Percentiles rank a stretch among this genome's conserved stretches.
phyloP scores from a whole-genome alignment of 2,113 vertebrate genomes.

The Oreochromis spilurus region DNA sequence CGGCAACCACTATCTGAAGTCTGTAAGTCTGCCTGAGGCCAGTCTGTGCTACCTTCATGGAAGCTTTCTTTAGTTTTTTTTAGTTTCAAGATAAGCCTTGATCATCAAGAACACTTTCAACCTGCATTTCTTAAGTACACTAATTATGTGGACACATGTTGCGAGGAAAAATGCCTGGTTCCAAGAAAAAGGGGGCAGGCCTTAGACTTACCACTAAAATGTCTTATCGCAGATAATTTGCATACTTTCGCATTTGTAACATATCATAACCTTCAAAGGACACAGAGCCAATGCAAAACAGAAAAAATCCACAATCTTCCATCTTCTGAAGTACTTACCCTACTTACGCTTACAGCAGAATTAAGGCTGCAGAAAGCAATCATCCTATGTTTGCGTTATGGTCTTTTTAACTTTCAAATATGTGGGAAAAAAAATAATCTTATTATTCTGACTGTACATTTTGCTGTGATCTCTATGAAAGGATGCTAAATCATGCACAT shows the following conservation, averaged over 20 bases:
- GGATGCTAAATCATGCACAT: neutral
- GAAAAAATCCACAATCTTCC: neutral
- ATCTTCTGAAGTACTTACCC: neutral
- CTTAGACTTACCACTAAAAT: neutral
- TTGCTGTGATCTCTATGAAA: neutral
- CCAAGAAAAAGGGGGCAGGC: neutral
- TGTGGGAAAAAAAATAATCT: neutral
- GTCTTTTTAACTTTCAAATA: neutral
- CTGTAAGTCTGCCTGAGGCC: neutral
- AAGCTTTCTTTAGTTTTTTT: conserved; percentile 9
- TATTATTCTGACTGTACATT: neutral
- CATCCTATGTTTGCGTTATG: neutral
- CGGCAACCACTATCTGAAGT: conserved; percentile 20
- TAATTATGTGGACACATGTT: conserved; percentile 36
- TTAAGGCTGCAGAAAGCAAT: neutral
- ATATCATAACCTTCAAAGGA: conserved; percentile 32
- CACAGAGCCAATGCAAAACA: neutral
- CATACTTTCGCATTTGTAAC: conserved; percentile 20
- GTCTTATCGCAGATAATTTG: conserved; percentile 20
- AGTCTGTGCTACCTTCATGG: neutral
- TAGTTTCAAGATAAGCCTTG: conserved; percentile 8
- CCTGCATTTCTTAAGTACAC: conserved; percentile 4
- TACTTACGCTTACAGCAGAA: neutral
- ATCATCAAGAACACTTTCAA: conserved; percentile 32
- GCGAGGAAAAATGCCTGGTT: neutral